These are phyloP conservation scores for Ennomos erosarius DNA, from an alignment of 2,888 invertebrate species.

Conservation along the genomic window DNA sequence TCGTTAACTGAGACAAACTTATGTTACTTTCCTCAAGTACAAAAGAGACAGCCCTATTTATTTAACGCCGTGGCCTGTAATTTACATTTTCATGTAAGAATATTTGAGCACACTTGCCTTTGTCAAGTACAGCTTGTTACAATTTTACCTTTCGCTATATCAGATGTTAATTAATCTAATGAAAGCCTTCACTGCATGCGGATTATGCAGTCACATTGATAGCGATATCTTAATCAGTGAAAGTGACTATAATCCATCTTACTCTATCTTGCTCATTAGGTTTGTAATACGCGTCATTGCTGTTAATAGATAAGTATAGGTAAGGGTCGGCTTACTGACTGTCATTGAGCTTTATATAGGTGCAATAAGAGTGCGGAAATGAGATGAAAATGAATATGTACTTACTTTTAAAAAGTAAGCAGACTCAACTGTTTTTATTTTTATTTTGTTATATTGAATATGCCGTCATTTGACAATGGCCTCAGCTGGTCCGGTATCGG, in stretches of 20 bases:
- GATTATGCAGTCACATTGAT: constrained; percentile 33
- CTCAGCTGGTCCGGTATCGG: too few species aligned
- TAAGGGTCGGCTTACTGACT: too few species aligned
- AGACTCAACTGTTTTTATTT: too few species aligned
- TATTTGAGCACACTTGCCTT: constrained; percentile 35
- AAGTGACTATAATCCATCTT: constrained; percentile 39
- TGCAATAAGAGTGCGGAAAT: too few species aligned
- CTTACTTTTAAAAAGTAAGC: too few species aligned
- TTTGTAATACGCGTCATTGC: constrained; percentile 30
- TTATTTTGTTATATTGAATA: too few species aligned
- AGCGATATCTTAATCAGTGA: constrained; percentile 41
- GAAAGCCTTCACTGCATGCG: constrained; percentile 20
- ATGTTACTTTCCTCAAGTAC: constrained; percentile 9
- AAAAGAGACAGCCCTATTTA: constrained; percentile 24
- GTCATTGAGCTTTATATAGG: too few species aligned
- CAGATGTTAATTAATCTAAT: constrained; percentile 28
- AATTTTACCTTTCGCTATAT: constrained; percentile 27
- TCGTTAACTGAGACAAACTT: constrained; percentile 52
- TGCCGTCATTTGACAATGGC: too few species aligned
- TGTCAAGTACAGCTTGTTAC: constrained; percentile 17
- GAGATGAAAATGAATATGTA: not conserved
- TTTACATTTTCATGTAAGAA: constrained; percentile 63
- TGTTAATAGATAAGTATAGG: constrained; percentile 21
- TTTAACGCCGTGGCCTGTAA: constrained; percentile 42
- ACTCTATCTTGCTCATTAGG: constrained; percentile 25